Percentiles rank a stretch among this genome's conserved stretches.
Conservation (phyloP, 2,113 vertebrate genomes). For the Dasyprocta punctata region DNA sequence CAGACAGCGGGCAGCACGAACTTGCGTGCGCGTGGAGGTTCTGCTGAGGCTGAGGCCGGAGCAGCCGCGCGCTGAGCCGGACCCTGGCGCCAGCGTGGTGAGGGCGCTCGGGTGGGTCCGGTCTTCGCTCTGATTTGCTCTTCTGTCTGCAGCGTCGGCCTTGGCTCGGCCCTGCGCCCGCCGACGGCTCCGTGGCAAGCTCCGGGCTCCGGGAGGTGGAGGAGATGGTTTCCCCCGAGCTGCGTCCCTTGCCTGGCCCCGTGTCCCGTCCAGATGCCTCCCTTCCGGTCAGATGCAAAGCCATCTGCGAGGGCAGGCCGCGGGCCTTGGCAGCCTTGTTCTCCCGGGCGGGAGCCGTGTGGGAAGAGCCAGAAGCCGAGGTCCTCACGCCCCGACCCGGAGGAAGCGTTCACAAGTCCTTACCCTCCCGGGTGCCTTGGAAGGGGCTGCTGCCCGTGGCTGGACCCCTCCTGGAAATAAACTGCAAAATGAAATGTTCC, state of each 20-base stretch:
- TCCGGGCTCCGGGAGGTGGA: no score
- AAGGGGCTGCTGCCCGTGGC: neutral
- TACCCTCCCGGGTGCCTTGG: neutral
- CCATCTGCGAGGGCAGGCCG: neutral
- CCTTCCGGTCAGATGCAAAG: neutral
- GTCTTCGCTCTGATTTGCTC: no score
- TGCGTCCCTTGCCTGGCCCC: neutral
- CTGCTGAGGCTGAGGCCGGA: no score
- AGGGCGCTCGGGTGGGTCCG: neutral
- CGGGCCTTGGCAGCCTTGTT: neutral
- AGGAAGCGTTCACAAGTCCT: neutral
- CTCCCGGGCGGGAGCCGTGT: neutral
- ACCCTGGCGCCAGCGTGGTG: neutral
- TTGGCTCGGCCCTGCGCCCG: no score
- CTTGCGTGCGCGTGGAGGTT: no score
- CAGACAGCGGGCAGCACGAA: no score
- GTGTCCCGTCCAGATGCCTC: neutral
- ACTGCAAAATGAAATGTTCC: neutral
- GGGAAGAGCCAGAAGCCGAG: neutral
- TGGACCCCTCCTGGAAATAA: neutral
- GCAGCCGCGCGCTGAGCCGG: neutral
- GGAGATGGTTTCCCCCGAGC: no score
- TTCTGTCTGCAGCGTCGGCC: no score
- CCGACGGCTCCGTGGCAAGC: no score
- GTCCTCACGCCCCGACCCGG: neutral